Conservation (phyloP, 1,140 invertebrate genomes). For the Solenopsis fugax region DNA sequence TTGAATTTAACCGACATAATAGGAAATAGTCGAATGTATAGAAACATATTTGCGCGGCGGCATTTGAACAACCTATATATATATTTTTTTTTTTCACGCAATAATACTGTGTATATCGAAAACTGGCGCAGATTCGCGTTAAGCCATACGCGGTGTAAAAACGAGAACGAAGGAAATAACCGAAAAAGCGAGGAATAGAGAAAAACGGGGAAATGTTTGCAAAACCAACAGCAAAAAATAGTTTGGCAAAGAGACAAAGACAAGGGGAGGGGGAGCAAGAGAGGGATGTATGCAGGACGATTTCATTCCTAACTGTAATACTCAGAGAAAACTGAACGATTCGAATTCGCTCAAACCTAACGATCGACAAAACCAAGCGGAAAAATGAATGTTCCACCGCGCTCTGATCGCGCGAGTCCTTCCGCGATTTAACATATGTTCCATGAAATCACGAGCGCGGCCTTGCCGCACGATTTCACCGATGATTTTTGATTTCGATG, state of each 20-base stretch:
- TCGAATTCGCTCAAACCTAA: constrained; percentile 48
- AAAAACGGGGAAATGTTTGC: constrained; percentile 44
- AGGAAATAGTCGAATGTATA: constrained; percentile 4
- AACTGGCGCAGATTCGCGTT: constrained; percentile 29
- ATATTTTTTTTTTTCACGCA: constrained; percentile 50
- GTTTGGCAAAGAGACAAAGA: constrained; percentile 61
- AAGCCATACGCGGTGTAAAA: constrained; percentile 37
- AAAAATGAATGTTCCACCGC: constrained; percentile 55
- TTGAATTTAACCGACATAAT: constrained; percentile 9
- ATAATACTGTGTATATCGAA: constrained; percentile 37
- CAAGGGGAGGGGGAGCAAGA: neutral
- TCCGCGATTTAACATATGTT: constrained; percentile 60
- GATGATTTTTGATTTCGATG: constrained; percentile 25
- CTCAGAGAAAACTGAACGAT: constrained; percentile 59
- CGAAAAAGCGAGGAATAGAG: constrained; percentile 24
- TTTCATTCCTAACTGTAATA: constrained; percentile 59
- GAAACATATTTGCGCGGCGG: constrained; percentile 38
- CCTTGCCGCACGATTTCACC: constrained; percentile 45
- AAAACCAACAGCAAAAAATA: constrained; percentile 49
- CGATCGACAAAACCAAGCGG: constrained; percentile 54
- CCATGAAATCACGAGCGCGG: constrained; percentile 37
- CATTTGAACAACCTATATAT: constrained; percentile 37
- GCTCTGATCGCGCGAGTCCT: constrained; percentile 35
- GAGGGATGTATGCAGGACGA: constrained; percentile 14
- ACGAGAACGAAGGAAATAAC: constrained; percentile 51